phyloP scores from a whole-genome alignment of 2,888 invertebrate species.

The Erebia palarica region DNA sequence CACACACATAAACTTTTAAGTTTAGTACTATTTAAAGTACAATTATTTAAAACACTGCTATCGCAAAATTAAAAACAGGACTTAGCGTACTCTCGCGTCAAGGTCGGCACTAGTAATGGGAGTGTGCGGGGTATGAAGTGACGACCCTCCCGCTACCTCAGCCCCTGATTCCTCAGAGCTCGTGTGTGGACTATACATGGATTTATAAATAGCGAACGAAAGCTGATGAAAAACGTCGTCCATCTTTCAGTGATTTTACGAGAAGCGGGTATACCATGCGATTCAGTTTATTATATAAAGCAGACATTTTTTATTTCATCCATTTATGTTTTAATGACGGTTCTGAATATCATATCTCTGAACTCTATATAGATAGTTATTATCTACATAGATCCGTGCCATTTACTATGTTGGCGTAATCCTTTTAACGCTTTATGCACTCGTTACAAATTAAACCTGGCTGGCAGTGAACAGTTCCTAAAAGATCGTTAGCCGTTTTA shows the following conservation, averaged over 20 bases:
- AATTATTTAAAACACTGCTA: too few species aligned
- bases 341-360: not conserved
- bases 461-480: constrained; percentile 35
- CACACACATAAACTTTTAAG: too few species aligned
- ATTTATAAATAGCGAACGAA: too few species aligned
- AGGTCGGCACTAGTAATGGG: too few species aligned
- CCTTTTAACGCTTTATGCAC: constrained; percentile 29
- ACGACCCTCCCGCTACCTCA: too few species aligned
- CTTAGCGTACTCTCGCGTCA: too few species aligned
- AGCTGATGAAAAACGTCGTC: too few species aligned
- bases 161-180: too few species aligned
- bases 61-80: too few species aligned
- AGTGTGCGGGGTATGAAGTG: too few species aligned
- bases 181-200: too few species aligned
- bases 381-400: constrained; percentile 21
- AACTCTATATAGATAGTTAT: constrained; percentile 20
- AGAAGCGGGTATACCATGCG: not conserved
- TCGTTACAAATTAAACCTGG: constrained; percentile 36
- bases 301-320: not conserved
- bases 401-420: constrained; percentile 30
- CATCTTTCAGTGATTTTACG: not conserved
- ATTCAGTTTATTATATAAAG: not conserved
- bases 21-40: too few species aligned
- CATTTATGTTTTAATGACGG: constrained; percentile 9
- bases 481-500: constrained; percentile 37